Evolutionary conservation across 2,888 invertebrate genomes (phyloP).

Genomic region (Leucania comma): DNA sequence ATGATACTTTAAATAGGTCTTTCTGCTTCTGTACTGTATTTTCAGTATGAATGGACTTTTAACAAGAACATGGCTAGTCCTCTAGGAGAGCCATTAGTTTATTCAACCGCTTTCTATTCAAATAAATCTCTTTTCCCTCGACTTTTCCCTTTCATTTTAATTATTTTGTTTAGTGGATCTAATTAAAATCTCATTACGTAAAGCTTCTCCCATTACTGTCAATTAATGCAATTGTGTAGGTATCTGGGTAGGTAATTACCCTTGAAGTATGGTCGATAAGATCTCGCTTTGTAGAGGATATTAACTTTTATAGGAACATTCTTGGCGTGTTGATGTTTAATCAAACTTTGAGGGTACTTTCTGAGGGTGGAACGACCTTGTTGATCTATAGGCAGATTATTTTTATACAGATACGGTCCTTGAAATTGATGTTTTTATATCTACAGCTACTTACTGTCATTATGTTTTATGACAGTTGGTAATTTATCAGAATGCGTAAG

Average conservation of each 20-base stretch:
- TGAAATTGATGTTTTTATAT: slow-evolving; percentile 13
- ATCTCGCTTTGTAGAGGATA: slow-evolving; percentile 36
- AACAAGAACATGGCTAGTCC: neutral
- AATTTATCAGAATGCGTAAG: slow-evolving; percentile 34
- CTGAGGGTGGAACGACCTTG: slow-evolving; percentile 6
- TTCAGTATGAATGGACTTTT: neutral
- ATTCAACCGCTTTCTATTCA: slow-evolving; percentile 41
- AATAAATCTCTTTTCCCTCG: slow-evolving; percentile 37
- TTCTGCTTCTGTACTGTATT: neutral
- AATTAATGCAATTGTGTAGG: slow-evolving; percentile 55
- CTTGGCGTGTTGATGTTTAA: slow-evolving; percentile 49
- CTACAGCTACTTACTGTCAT: neutral
- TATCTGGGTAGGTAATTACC: slow-evolving; percentile 43
- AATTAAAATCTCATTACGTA: slow-evolving; percentile 63
- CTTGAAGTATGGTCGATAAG: slow-evolving; percentile 50
- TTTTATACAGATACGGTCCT: slow-evolving; percentile 5
- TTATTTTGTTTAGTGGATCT: slow-evolving; percentile 59
- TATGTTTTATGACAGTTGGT: slow-evolving; percentile 4
- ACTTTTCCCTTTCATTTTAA: slow-evolving; percentile 51
- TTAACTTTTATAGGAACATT: slow-evolving; percentile 49
- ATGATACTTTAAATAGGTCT: neutral
- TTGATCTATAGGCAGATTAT: slow-evolving; percentile 22
- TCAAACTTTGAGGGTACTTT: slow-evolving; percentile 41
- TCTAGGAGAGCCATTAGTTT: slow-evolving; percentile 26
- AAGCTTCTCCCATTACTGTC: slow-evolving; percentile 50